Base-by-base conservation (phyloP, 2,113 vertebrate genomes). In the Setophaga petechia region DNA sequence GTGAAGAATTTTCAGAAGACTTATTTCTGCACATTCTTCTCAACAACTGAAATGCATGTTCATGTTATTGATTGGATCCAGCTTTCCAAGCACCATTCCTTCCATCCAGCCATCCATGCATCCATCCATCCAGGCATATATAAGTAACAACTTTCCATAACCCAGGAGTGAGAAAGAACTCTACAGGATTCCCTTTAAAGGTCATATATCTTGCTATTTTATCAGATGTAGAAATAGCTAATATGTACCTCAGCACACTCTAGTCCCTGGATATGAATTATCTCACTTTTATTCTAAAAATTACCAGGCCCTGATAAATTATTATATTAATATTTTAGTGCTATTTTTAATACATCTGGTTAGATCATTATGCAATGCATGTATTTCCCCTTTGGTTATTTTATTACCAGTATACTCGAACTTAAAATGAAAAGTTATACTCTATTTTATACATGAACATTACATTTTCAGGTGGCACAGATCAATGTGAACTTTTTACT, bases 381-480 rank as follows among this genome's bases (percentile, higher is more conserved):
- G n/a, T 69, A 84, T 39, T 84, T 89, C 66, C 41, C 62, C 58
- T 79, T 88, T 69, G 46, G 71, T 87, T 95, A 82, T 87, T 92
- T 95, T 89, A 93, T 65, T 87, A 87, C 84, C 47, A 77, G 65
- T 71, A 84, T 22, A 90, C 41, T 59, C 44, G 2, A 92, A 87
- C 55, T 75, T 77, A 87, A 91, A 90, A 91, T 58, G 37, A 91
- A 82, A 65, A 92, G 83, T 83, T 86, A 87, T 47, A 68, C n/a
- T 89, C 30, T 75, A 43, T 81, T 88, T 93, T 90, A 89, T 27
- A 93, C 12, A 74, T 7, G 43, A 90, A 77, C 31, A 62, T 92
- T 86, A 95, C 1, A 0, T 59, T 86, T 90, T 85, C 83, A 77
- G 57, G 52, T 80, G 65, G 47, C 75, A 95, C 31, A 87, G 73